Evolutionary conservation across 2,113 vertebrate genomes (phyloP).

Genomic region (Gallinago paraguaiae): DNA sequence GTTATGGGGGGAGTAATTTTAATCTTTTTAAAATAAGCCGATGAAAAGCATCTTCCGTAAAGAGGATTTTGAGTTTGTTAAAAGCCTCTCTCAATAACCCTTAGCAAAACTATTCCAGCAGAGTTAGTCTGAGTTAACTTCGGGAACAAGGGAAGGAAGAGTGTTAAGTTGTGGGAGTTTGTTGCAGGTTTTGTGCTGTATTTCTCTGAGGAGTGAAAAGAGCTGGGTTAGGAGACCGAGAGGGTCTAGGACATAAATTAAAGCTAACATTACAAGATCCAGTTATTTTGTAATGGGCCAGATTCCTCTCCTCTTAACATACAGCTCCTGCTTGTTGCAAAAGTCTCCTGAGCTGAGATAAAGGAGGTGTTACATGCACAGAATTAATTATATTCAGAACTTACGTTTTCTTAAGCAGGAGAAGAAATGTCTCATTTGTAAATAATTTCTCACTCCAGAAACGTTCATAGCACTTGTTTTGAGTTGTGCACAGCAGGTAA

Average conservation of each 20-base stretch:
- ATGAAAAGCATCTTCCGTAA: not conserved
- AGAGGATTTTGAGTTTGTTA: not conserved
- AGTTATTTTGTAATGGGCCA: not conserved
- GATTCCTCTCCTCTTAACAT: not conserved
- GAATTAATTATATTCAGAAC: not conserved
- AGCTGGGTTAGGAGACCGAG: not conserved
- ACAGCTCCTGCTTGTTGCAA: not conserved
- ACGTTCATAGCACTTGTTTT: not conserved
- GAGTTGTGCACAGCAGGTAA: not conserved
- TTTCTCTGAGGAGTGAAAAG: not conserved
- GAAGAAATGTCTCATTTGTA: not conserved
- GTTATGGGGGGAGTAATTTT: not conserved
- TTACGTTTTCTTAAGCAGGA: not conserved
- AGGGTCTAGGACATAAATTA: not conserved
- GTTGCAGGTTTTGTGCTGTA: not conserved
- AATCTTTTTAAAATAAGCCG: not conserved
- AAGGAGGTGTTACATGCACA: not conserved
- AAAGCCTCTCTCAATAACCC: not conserved
- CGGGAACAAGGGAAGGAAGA: not conserved
- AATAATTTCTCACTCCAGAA: not conserved
- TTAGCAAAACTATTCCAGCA: not conserved
- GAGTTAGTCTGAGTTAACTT: not conserved
- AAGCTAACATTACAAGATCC: not conserved
- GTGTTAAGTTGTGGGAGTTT: not conserved
- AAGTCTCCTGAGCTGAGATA: not conserved